Percentiles rank a stretch among this genome's conserved stretches.
Evolutionary conservation across 1,140 invertebrate genomes (phyloP).

Genomic region (Metopolophium dirhodum): DNA sequence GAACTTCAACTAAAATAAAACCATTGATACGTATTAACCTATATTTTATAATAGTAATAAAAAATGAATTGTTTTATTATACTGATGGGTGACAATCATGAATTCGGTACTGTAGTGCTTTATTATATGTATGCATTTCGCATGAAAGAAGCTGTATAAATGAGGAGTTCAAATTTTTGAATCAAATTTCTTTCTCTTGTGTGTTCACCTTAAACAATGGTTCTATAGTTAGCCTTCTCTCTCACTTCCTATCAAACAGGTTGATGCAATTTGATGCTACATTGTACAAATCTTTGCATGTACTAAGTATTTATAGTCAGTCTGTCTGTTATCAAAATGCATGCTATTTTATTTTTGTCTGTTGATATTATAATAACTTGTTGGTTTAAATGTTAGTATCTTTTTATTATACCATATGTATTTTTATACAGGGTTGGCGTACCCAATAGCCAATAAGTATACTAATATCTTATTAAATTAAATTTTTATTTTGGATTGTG

Average conservation of each 20-base stretch:
- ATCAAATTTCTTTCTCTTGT: not conserved
- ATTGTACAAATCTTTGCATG: not conserved
- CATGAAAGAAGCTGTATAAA: not conserved
- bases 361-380: not conserved
- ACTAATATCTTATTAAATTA: too few relatives aligned
- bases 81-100: not conserved
- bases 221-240: not conserved
- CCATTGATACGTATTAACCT: not conserved
- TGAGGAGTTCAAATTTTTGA: not conserved
- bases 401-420: not conserved
- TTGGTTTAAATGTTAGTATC: not conserved
- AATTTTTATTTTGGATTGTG: too few relatives aligned
- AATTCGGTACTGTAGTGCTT: not conserved
- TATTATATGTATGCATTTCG: not conserved
- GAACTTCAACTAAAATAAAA: not conserved
- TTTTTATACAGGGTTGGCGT: not conserved
- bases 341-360: not conserved
- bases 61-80: not conserved
- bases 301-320: not conserved
- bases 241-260: not conserved
- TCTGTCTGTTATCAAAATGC: not conserved
- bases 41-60: not conserved
- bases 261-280: not conserved
- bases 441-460: not conserved
- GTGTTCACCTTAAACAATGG: not conserved